Evolutionary conservation across 2,888 invertebrate species (phyloP).

Genomic region (Drosophila anomalata): DNA sequence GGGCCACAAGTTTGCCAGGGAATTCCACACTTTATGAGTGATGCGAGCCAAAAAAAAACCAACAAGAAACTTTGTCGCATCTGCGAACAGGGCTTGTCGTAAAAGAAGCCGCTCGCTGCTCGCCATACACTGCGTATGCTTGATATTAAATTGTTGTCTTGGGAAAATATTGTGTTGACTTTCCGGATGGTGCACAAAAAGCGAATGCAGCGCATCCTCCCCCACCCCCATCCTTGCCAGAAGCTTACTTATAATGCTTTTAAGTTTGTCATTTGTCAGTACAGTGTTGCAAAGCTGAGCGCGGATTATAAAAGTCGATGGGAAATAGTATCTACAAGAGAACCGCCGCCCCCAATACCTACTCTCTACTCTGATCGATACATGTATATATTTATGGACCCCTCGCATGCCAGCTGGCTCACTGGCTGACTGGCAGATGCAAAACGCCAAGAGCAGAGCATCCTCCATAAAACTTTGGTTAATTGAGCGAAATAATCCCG

Average conservation of each 20-base stretch:
- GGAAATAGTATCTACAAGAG: constrained; percentile 54
- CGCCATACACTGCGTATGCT: constrained; percentile 63
- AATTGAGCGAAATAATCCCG: constrained; percentile 79
- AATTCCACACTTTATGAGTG: constrained; percentile 60
- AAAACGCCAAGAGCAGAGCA: constrained; percentile 33
- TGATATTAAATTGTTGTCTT: constrained; percentile 76
- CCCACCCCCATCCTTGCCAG: not conserved
- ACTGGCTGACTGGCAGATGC: constrained; percentile 40
- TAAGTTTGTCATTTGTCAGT: constrained; percentile 76
- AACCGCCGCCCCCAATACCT: not conserved
- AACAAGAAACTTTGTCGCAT: constrained; percentile 47
- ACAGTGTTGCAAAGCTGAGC: constrained; percentile 62
- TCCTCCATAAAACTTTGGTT: constrained; percentile 62
- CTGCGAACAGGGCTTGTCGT: constrained; percentile 49
- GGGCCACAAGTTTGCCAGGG: constrained; percentile 29
- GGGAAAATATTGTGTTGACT: constrained; percentile 74
- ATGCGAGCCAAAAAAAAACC: constrained; percentile 44
- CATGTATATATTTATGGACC: constrained; percentile 25
- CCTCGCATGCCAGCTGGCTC: constrained; percentile 16
- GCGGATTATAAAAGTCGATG: constrained; percentile 76
- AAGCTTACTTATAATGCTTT: constrained; percentile 71
- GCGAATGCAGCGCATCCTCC: constrained; percentile 2
- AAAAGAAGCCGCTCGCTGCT: constrained; percentile 43
- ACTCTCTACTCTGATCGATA: constrained; percentile 43
- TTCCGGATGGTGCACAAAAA: constrained; percentile 56